phyloP scores from a whole-genome alignment of 2,797 vertebrate genomes.

The Alosa sapidissima region DNA sequence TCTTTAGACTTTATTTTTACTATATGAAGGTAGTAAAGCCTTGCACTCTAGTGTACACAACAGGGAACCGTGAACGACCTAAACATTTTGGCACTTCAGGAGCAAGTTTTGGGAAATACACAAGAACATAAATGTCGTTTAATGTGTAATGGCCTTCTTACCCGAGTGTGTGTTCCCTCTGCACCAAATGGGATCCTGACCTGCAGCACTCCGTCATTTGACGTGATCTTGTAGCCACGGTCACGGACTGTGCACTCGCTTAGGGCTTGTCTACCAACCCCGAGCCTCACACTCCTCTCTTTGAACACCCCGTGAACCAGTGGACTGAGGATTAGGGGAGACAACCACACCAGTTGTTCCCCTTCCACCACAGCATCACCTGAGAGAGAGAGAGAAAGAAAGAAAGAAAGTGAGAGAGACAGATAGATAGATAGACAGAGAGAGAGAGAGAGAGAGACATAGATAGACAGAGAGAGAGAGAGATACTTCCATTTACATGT shows the following conservation, averaged over 20 bases:
- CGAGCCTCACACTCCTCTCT: slow-evolving; percentile 45
- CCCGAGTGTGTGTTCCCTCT: slow-evolving; percentile 53
- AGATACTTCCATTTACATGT: not conserved
- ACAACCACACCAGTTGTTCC: slow-evolving; percentile 55
- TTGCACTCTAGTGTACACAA: not conserved
- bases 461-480: not conserved
- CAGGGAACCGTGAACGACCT: not conserved
- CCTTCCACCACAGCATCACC: slow-evolving; percentile 53
- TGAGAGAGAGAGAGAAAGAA: slow-evolving; percentile 31
- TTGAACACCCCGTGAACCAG: slow-evolving; percentile 52
- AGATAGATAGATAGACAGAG: not conserved
- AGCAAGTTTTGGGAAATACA: not conserved
- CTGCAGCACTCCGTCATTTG: slow-evolving; percentile 48
- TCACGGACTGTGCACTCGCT: slow-evolving; percentile 42
- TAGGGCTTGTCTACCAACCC: slow-evolving; percentile 43
- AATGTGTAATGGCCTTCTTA: slow-evolving; percentile 29
- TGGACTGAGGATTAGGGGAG: slow-evolving; percentile 46
- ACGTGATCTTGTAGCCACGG: slow-evolving; percentile 42
- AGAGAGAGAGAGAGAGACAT: not conserved
- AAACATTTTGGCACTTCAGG: not conserved
- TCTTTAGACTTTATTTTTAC: not conserved
- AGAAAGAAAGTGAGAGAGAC: not conserved
- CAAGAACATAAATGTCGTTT: not conserved
- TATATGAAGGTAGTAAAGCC: too few relatives aligned
- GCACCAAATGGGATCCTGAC: slow-evolving; percentile 55